These are phyloP conservation scores for Apantesis nais DNA, from an alignment of 2,888 invertebrate species.

Conservation along the genomic window DNA sequence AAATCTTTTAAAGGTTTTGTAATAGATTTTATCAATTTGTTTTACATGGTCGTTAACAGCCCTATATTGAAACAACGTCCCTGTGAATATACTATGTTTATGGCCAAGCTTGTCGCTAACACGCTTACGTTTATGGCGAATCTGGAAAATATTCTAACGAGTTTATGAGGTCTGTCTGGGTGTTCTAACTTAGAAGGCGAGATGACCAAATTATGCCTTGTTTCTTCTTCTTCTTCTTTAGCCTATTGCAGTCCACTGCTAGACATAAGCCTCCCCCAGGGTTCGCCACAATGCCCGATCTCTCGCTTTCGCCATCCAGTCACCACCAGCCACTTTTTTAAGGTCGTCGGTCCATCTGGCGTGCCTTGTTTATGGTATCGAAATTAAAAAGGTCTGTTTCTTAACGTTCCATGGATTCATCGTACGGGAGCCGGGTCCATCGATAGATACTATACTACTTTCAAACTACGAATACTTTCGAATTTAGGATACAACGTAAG, in stretches of 20 bases:
- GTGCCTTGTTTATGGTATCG: slow-evolving; percentile 14
- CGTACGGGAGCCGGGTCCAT: too few species aligned
- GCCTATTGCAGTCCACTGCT: too few species aligned
- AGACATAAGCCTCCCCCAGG: too few species aligned
- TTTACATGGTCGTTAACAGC: slow-evolving; percentile 20
- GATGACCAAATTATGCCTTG: slow-evolving; percentile 7
- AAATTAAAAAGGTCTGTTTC: slow-evolving; percentile 22
- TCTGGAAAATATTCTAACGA: slow-evolving; percentile 28
- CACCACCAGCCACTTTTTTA: too few species aligned
- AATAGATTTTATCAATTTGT: slow-evolving; percentile 28
- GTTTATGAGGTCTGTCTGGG: slow-evolving; percentile 21
- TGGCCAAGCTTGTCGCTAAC: slow-evolving; percentile 44
- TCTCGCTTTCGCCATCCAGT: too few species aligned
- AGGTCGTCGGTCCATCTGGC: too few species aligned
- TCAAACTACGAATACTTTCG: not conserved
- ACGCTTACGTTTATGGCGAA: slow-evolving; percentile 36
- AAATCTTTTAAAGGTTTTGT: slow-evolving; percentile 15
- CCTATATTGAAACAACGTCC: slow-evolving; percentile 44
- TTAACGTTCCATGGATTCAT: too few species aligned
- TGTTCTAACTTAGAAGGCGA: slow-evolving; percentile 15
- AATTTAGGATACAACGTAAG: too few species aligned
- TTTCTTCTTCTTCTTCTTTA: too few species aligned
- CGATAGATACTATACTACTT: slow-evolving; percentile 12
- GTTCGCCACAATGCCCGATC: too few species aligned
- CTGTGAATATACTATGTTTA: slow-evolving; percentile 47